Evolutionary conservation across 1,140 invertebrate species (phyloP), one percentile per base, ranked within the genome.

Genomic region (Macrocentrus cingulum): DNA sequence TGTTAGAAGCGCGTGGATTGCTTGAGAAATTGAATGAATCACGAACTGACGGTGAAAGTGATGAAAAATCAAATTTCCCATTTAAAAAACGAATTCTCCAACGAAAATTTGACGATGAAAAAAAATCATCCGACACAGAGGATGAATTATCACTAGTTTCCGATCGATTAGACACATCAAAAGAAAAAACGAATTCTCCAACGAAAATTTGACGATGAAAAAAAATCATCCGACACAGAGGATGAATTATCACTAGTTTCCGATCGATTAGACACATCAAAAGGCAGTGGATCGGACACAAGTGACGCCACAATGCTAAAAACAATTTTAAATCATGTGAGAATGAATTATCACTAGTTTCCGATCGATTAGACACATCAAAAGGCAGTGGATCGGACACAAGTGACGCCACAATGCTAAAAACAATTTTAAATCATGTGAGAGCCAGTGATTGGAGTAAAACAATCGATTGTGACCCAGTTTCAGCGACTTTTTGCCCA

Each of bases 211-310:
- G 22, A 6, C 11, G 22, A 44, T 4, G 7, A 19, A 44, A 5
- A 44, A 7, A 36, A 39, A 4, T 23, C 46, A 4, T 59, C 56
- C 36, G 59, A 62, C n/a, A 61, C 53, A 1, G 55, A 57, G 2
- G 61, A 63, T 11, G 61, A 67, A 9, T 1, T 15, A 1, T 66
- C 64, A 2, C 41, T 42, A 50, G 45, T 37, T 1, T 60, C 57
- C 0, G 63, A 58, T 53, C 61, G 20, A 15, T 49, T 44, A 1
- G 63, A 39, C 2, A 5, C 55, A 68, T 18, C 56, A 62, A 39
- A 60, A 73, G 36, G 66, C 67, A n/a, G 19, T 71, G 20, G 13
- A 4, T 39, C 36, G 15, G 36, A 39, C 61, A 15, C 20, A 56
- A 0, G 60, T 44, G 20, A 62, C 54, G 2, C n/a, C 29, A 4